Evolutionary conservation across 1,140 invertebrate genomes (phyloP).

Genomic region (Drosophila triauraria): DNA sequence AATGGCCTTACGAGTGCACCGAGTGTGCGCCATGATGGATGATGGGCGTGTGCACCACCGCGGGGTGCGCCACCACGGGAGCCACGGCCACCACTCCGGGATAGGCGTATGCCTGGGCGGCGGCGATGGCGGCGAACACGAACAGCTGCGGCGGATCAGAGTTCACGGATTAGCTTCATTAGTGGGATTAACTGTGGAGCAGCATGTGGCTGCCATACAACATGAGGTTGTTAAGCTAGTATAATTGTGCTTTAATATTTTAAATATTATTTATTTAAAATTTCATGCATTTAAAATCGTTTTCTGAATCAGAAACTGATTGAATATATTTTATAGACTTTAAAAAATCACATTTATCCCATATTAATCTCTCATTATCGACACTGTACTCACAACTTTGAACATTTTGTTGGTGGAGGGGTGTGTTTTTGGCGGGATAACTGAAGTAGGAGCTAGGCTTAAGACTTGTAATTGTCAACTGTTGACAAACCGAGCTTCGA

Average conservation of each 20-base stretch:
- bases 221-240: background rate
- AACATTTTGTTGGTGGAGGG: slow-evolving; percentile 63
- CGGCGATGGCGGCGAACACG: slow-evolving; percentile 59
- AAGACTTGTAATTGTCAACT: slow-evolving; percentile 71
- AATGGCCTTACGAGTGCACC: slow-evolving; percentile 78
- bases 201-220: slow-evolving; percentile 4
- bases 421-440: slow-evolving; percentile 18
- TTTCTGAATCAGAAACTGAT: background rate
- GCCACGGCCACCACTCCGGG: slow-evolving; percentile 85
- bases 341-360: background rate
- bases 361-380: background rate
- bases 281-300: background rate
- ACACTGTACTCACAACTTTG: slow-evolving; percentile 75
- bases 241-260: no score
- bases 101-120: slow-evolving; percentile 62
- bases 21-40: slow-evolving; percentile 80
- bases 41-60: slow-evolving; percentile 66
- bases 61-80: slow-evolving; percentile 86
- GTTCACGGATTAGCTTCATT: slow-evolving; percentile 26
- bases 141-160: slow-evolving; percentile 58
- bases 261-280: background rate
- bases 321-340: background rate
- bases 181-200: slow-evolving; percentile 10
- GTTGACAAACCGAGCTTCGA: slow-evolving; percentile 49
- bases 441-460: slow-evolving; percentile 35